These are phyloP conservation scores for Decapterus maruadsi DNA, from an alignment of 2,797 vertebrate species.

Conservation along the genomic window DNA sequence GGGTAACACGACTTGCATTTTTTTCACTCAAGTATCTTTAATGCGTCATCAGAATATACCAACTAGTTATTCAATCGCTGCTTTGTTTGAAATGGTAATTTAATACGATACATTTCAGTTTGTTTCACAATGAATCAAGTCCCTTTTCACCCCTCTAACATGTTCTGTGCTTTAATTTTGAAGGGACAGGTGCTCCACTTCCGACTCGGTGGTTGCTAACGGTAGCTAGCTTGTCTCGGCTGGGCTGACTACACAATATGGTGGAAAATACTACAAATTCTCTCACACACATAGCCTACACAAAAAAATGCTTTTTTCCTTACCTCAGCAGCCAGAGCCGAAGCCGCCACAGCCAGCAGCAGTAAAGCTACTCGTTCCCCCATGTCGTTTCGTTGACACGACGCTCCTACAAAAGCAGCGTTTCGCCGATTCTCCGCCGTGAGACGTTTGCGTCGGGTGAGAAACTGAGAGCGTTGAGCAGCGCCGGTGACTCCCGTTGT, in stretches of 20 bases:
- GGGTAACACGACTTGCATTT: rapidly evolving
- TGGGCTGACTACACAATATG: conserved; percentile 58
- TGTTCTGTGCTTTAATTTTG: background rate
- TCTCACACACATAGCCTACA: background rate
- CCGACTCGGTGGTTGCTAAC: conserved; percentile 43
- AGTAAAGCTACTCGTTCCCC: conserved; percentile 76
- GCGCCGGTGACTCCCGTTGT: conserved; percentile 74
- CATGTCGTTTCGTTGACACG: conserved; percentile 71
- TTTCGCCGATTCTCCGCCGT: conserved; percentile 34
- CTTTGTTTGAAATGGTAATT: too few relatives aligned
- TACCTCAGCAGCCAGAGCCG: conserved; percentile 83
- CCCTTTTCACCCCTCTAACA: rapidly evolving
- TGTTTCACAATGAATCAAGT: rapidly evolving
- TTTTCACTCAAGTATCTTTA: rapidly evolving
- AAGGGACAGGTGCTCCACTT: conserved; percentile 16
- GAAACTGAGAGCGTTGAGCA: conserved; percentile 23
- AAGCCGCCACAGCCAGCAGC: conserved; percentile 74
- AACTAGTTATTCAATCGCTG: too few relatives aligned
- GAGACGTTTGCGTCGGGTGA: conserved; percentile 21
- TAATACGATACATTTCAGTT: background rate
- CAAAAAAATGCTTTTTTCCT: conserved; percentile 40
- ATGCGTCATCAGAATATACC: background rate
- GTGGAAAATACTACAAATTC: conserved; percentile 40
- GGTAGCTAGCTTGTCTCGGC: background rate
- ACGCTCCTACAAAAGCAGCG: conserved; percentile 42